These are phyloP conservation scores for Propithecus deckenii DNA, from an alignment of 2,797 vertebrate genomes.

Conservation along the genomic window DNA sequence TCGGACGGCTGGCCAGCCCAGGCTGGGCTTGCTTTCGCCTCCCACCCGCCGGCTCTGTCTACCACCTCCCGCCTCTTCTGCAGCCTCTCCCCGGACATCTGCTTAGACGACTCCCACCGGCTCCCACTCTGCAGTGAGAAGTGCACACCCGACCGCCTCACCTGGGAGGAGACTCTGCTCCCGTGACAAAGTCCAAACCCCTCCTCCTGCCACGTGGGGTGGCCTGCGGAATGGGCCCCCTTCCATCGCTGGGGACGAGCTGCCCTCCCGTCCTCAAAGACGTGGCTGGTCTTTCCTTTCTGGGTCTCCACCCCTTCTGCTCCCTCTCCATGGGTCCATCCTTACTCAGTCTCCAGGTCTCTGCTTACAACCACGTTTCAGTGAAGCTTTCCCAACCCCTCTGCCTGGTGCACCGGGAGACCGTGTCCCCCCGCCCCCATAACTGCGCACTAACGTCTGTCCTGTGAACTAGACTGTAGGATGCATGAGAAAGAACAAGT, in stretches of 20 bases:
- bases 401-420: too few relatives aligned
- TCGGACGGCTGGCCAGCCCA: fast-evolving
- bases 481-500: fast-evolving
- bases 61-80: neutral
- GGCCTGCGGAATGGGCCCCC: neutral
- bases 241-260: too few relatives aligned
- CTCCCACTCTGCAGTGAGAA: fast-evolving
- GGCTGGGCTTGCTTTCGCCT: too few relatives aligned
- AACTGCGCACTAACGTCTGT: neutral
- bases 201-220: fast-evolving
- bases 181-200: neutral
- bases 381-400: neutral
- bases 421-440: neutral
- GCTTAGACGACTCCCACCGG: fast-evolving
- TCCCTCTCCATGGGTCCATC: fast-evolving
- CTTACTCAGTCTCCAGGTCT: neutral
- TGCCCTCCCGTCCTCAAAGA: too few relatives aligned
- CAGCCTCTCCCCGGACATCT: neutral
- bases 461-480: neutral
- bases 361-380: neutral
- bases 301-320: fast-evolving
- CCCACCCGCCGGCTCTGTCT: fast-evolving
- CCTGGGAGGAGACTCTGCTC: neutral
- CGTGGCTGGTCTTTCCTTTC: neutral
- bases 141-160: too few relatives aligned